A percentile compares a stretch with the other conserved stretches of the same genome.
phyloP scores from a whole-genome alignment of 2,888 invertebrate genomes.

The Macrosiphum euphorbiae region DNA sequence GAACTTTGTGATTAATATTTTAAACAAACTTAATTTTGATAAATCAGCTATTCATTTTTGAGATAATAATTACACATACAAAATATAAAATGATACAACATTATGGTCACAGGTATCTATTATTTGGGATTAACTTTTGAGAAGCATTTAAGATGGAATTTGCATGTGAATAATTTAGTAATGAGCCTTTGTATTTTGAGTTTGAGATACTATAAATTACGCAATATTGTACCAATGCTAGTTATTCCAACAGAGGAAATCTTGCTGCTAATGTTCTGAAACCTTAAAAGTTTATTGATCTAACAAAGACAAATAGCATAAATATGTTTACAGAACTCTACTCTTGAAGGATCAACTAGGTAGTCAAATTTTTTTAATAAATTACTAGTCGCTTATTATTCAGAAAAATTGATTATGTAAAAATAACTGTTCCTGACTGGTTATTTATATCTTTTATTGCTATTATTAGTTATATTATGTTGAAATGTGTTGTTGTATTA shows the following conservation, averaged over 20 bases:
- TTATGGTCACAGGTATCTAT: not conserved
- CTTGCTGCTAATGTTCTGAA: not conserved
- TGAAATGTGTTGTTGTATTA: not conserved
- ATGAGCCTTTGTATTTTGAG: not conserved
- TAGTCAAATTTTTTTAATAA: not conserved
- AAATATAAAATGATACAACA: not conserved
- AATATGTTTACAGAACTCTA: not conserved
- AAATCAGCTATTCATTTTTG: not conserved
- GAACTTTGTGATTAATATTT: not conserved
- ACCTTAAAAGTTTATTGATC: not conserved
- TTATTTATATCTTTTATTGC: not conserved
- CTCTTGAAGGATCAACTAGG: not conserved
- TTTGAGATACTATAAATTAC: not conserved
- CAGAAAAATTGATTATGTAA: not conserved
- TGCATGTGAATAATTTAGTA: not conserved
- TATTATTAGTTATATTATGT: not conserved
- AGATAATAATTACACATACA: not conserved
- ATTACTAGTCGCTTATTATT: not conserved
- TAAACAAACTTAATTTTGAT: not conserved
- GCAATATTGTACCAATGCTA: not conserved
- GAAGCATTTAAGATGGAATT: not conserved
- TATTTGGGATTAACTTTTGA: not conserved
- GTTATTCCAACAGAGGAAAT: not conserved
- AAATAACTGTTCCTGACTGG: too few species aligned
- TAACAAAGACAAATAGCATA: not conserved